phyloP scores from a whole-genome alignment of 2,113 vertebrate genomes.

The Nerophis ophidion region DNA sequence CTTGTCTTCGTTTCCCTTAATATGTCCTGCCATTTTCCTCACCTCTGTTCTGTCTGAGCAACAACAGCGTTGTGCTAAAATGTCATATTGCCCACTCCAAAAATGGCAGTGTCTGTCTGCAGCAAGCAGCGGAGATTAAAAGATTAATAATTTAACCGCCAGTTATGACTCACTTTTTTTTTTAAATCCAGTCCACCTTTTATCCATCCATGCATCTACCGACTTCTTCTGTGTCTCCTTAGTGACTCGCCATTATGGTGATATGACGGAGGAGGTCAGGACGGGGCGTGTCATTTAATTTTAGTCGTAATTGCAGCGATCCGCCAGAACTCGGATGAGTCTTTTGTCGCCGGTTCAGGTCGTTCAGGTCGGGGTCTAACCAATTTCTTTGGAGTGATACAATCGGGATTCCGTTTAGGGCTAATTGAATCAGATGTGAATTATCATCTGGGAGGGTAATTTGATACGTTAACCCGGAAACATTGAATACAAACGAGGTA shows the following conservation, averaged over 20 bases:
- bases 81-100: constrained; percentile 79
- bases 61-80: constrained; percentile 44
- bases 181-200: constrained; percentile 13
- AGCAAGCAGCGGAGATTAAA: constrained; percentile 81
- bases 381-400: constrained; percentile 38
- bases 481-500: constrained; percentile 7
- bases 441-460: constrained; percentile 35
- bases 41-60: constrained; percentile 69
- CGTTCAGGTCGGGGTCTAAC: constrained; percentile 46
- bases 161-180: constrained; percentile 81
- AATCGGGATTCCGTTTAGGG: constrained; percentile 32
- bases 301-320: constrained; percentile 39
- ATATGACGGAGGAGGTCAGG: constrained; percentile 30
- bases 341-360: constrained; percentile 13
- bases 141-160: constrained; percentile 93
- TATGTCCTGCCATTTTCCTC: constrained; percentile 71
- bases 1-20: constrained; percentile 52
- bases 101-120: constrained; percentile 77
- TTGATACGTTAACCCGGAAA: constrained; percentile 17
- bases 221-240: constrained; percentile 13
- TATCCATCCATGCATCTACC: constrained; percentile 20
- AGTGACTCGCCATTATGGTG: constrained; percentile 19
- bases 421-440: constrained; percentile 53
- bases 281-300: constrained; percentile 26
- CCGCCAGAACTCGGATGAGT: constrained; percentile 15